Percentiles rank a stretch among this genome's conserved stretches.
Evolutionary conservation across 35 echinoderm and acorn worm genomes (phyloP).

Genomic region (Ophioderma brevispina): DNA sequence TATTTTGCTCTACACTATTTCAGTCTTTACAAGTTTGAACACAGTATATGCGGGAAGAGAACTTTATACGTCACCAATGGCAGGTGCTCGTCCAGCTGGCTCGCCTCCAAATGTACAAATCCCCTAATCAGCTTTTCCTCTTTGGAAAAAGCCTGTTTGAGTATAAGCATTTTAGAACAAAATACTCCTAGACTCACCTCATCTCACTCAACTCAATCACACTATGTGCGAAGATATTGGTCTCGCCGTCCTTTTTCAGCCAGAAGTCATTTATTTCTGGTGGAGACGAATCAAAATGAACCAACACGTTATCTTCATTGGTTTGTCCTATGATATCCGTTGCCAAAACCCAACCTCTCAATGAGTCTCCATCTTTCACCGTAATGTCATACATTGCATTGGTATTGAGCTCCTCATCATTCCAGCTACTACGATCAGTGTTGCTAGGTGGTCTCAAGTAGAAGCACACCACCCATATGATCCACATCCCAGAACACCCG

Average conservation of each 20-base stretch:
- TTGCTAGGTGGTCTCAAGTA: neutral
- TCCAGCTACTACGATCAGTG: conserved; percentile 11
- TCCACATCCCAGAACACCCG: too few relatives aligned
- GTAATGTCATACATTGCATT: conserved; percentile 1
- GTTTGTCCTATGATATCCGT: conserved; percentile 17
- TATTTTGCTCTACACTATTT: too few relatives aligned
- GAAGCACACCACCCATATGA: neutral
- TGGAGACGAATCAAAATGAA: conserved; percentile 35
- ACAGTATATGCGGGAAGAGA: too few relatives aligned
- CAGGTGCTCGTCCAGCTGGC: too few relatives aligned
- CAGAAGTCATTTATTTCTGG: conserved; percentile 20
- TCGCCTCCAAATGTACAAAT: too few relatives aligned
- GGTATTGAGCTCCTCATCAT: neutral
- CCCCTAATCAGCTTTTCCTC: too few relatives aligned
- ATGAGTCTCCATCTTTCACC: conserved; percentile 23
- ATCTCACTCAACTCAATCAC: conserved; percentile 4
- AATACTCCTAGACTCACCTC: conserved; percentile 1
- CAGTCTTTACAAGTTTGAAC: too few relatives aligned
- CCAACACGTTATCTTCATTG: neutral
- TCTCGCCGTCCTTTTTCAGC: neutral
- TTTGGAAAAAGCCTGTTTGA: too few relatives aligned
- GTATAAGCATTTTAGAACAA: too few relatives aligned
- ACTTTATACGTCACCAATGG: too few relatives aligned
- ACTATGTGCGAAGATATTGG: neutral
- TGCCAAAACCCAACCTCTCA: conserved; percentile 27